These are phyloP conservation scores for Piaya cayana DNA, from an alignment of 2,113 vertebrate species.

Conservation along the genomic window DNA sequence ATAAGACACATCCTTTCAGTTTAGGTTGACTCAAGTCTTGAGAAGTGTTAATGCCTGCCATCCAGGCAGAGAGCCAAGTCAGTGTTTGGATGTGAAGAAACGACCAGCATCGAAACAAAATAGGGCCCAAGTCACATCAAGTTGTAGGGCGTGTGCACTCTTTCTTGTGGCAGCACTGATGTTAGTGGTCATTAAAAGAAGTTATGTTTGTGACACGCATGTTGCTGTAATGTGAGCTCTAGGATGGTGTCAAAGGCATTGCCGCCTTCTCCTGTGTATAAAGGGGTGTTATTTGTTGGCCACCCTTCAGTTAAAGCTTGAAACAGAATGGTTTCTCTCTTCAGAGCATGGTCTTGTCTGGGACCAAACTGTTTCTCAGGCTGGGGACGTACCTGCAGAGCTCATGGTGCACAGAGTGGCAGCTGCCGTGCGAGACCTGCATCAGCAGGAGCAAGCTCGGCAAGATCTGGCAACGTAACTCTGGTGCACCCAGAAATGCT, in stretches of 20 bases:
- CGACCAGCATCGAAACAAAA: background rate
- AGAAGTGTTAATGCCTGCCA: no score
- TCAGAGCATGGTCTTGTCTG: constrained; percentile 53
- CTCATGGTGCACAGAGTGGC: constrained; percentile 61
- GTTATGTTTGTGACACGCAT: background rate
- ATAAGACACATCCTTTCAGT: background rate
- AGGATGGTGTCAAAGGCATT: background rate
- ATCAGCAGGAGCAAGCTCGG: constrained; percentile 60
- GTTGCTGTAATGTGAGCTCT: background rate
- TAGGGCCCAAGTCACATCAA: background rate
- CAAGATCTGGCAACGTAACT: constrained; percentile 63
- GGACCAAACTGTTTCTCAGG: background rate
- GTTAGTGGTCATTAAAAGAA: background rate
- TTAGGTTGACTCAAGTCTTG: no score
- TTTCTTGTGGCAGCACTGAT: background rate
- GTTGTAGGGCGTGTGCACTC: background rate
- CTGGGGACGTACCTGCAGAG: constrained; percentile 7
- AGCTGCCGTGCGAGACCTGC: constrained; percentile 60
- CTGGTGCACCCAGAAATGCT: background rate
- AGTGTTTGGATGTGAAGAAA: background rate
- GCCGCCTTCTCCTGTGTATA: background rate
- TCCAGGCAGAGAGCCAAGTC: background rate
- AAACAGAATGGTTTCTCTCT: constrained; percentile 37
- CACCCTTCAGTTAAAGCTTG: background rate
- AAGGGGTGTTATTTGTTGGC: background rate